Evolutionary conservation across 2,113 vertebrate genomes (phyloP).

Genomic region (Promerops cafer): DNA sequence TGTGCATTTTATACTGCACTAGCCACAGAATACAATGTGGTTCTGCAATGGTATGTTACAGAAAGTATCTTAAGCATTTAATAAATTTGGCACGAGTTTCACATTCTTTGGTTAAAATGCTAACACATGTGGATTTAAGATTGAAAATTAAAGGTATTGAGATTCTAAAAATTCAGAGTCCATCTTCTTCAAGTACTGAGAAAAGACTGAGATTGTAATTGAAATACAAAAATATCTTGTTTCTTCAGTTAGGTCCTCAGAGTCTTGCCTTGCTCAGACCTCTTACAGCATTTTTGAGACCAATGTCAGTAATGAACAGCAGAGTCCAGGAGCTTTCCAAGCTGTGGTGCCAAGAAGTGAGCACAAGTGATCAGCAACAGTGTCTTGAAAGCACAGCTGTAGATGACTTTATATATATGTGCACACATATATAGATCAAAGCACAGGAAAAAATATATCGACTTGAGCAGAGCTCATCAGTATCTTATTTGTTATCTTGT

Average conservation of each 20-base stretch:
- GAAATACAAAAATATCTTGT: background rate
- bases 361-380: background rate
- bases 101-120: slow-evolving; percentile 12
- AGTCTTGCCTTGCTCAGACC: background rate
- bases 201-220: background rate
- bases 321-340: background rate
- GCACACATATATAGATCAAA: background rate
- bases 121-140: fast-evolving
- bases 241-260: background rate
- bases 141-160: background rate
- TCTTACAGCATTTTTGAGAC: background rate
- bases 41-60: background rate
- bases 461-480: background rate
- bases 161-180: background rate
- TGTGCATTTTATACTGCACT: background rate
- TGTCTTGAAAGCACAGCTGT: background rate
- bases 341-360: background rate
- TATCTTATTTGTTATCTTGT: background rate
- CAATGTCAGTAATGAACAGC: background rate
- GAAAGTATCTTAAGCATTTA: background rate
- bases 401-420: background rate
- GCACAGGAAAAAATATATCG: background rate
- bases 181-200: background rate
- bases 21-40: background rate
- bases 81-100: background rate